These are phyloP conservation scores for Lithophane leautieri DNA, from an alignment of 2,888 invertebrate species.

Conservation along the genomic window DNA sequence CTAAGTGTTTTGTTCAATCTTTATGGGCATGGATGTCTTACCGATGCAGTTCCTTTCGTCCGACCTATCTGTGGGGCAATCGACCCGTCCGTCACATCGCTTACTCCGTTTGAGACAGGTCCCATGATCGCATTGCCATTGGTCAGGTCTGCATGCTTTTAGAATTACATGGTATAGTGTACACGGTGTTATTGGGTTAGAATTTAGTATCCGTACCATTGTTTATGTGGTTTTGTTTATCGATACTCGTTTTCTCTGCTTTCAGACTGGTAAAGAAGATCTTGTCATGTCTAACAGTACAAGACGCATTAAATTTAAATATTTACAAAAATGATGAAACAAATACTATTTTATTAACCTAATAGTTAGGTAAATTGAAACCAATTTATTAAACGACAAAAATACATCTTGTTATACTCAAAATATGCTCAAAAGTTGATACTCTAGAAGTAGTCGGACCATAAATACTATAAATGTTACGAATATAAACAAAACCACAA, in stretches of 20 bases:
- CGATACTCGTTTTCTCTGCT: background rate
- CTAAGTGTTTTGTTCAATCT: slow-evolving; percentile 25
- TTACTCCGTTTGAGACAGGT: slow-evolving; percentile 91
- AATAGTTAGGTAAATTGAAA: background rate
- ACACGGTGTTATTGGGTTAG: slow-evolving; percentile 63
- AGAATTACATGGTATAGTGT: slow-evolving; percentile 63
- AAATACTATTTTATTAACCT: background rate
- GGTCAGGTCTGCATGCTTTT: slow-evolving; percentile 92
- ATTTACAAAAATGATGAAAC: background rate
- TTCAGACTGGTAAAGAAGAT: background rate
- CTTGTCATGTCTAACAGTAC: background rate
- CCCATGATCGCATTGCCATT: slow-evolving; percentile 94
- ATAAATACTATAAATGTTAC: background rate
- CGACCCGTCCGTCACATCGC: slow-evolving; percentile 92
- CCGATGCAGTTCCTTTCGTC: slow-evolving; percentile 93
- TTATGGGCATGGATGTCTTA: slow-evolving; percentile 74
- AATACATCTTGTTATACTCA: background rate
- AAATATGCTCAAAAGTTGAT: background rate
- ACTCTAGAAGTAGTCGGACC: background rate
- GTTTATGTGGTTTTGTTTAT: slow-evolving; percentile 59
- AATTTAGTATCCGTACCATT: slow-evolving; percentile 49
- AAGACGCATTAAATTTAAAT: background rate
- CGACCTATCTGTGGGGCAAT: slow-evolving; percentile 93
- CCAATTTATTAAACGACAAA: background rate
- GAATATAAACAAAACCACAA: slow-evolving; percentile 54